Conservation (phyloP, 2,888 invertebrate species). For the Creontiades dilutus region DNA sequence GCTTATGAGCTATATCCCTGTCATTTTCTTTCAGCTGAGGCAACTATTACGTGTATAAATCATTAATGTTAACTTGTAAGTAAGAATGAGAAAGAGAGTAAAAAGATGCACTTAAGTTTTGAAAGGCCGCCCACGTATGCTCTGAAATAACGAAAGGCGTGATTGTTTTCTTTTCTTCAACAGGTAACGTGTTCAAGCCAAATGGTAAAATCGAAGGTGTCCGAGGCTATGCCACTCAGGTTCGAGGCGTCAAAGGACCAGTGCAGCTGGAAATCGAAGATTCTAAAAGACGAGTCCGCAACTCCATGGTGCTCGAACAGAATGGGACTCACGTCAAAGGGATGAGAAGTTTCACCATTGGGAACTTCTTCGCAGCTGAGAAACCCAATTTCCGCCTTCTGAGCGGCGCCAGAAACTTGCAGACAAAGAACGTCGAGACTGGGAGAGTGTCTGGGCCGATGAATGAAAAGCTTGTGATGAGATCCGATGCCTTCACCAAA, state of each 20-base stretch:
- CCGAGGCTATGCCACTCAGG: slow-evolving; percentile 79
- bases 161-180: background rate
- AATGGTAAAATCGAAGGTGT: slow-evolving; percentile 83
- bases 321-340: slow-evolving; percentile 84
- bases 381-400: slow-evolving; percentile 86
- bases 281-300: slow-evolving; percentile 77
- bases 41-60: too few relatives aligned
- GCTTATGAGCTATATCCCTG: too few relatives aligned
- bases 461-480: slow-evolving; percentile 83
- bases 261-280: slow-evolving; percentile 78
- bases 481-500: slow-evolving; percentile 84
- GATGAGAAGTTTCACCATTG: slow-evolving; percentile 78
- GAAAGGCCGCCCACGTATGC: too few relatives aligned
- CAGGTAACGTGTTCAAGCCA: slow-evolving; percentile 82
- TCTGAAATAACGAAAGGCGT: too few relatives aligned
- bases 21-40: too few relatives aligned
- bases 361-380: slow-evolving; percentile 87
- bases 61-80: too few relatives aligned
- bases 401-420: slow-evolving; percentile 80
- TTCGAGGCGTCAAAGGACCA: slow-evolving; percentile 78
- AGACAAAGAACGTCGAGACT: slow-evolving; percentile 82
- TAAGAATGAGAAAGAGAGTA: too few relatives aligned
- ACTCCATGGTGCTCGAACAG: slow-evolving; percentile 81
- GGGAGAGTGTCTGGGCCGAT: slow-evolving; percentile 87
- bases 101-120: too few relatives aligned